phyloP scores from a whole-genome alignment of 2,888 invertebrate species.

The Idaea dimidiata region DNA sequence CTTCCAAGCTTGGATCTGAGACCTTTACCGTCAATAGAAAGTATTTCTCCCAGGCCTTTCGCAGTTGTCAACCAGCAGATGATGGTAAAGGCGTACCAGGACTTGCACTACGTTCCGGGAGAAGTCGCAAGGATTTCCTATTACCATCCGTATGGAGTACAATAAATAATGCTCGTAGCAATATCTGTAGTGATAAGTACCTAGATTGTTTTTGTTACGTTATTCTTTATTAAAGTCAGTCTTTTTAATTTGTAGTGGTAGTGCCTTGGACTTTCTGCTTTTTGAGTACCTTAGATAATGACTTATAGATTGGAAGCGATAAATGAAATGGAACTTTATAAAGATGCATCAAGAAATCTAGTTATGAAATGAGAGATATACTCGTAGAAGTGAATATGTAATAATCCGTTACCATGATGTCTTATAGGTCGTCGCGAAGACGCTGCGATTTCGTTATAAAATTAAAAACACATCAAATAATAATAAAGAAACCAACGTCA shows the following conservation, averaged over 20 bases:
- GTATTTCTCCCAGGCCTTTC: slow-evolving; percentile 70
- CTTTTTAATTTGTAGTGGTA: slow-evolving; percentile 14
- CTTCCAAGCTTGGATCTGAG: slow-evolving; percentile 59
- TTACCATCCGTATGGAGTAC: slow-evolving; percentile 72
- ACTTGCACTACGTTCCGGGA: slow-evolving; percentile 67
- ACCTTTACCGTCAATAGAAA: slow-evolving; percentile 73
- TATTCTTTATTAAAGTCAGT: slow-evolving; percentile 19
- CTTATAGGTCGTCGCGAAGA: too few species aligned
- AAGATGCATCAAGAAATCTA: too few species aligned
- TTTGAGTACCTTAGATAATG: neutral
- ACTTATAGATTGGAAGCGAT: too few species aligned
- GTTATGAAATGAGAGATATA: too few species aligned
- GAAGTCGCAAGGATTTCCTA: slow-evolving; percentile 72
- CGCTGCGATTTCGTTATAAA: too few species aligned
- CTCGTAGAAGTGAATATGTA: too few species aligned
- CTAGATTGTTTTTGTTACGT: slow-evolving; percentile 4
- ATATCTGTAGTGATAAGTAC: slow-evolving; percentile 13
- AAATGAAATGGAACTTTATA: too few species aligned
- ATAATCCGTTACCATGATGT: too few species aligned
- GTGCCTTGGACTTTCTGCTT: slow-evolving; percentile 2
- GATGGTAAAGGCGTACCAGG: slow-evolving; percentile 77
- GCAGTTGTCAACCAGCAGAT: slow-evolving; percentile 73
- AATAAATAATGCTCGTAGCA: slow-evolving; percentile 35
- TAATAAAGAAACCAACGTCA: too few species aligned
- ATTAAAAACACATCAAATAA: too few species aligned